These are phyloP conservation scores for Gryllus longicercus DNA, from an alignment of 2,888 invertebrate species.

Conservation along the genomic window DNA sequence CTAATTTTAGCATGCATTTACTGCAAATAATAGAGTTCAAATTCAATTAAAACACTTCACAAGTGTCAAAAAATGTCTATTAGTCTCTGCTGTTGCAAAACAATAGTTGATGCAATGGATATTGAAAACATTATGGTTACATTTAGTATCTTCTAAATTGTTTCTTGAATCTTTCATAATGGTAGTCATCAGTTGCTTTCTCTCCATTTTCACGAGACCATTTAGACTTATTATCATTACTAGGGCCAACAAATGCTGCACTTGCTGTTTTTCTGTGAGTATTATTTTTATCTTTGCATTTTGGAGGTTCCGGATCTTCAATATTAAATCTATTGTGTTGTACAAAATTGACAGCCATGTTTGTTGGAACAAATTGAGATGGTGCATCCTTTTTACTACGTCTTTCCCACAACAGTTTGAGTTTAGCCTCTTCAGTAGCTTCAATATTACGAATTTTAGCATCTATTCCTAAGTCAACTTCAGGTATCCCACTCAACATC, in stretches of 20 bases:
- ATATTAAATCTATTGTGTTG: constrained; percentile 96
- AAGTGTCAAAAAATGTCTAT: no score
- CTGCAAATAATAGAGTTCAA: no score
- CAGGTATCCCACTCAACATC: constrained; percentile 99
- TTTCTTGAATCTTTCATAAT: constrained; percentile 94
- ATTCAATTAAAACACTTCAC: no score
- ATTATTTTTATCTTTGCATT: constrained; percentile 45
- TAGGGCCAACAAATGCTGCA: constrained; percentile 39
- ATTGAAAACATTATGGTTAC: not conserved
- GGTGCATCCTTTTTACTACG: constrained; percentile 89
- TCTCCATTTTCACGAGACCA: constrained; percentile 63
- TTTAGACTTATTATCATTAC: constrained; percentile 36
- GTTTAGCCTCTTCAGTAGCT: constrained; percentile 97
- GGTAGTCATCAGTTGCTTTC: constrained; percentile 94
- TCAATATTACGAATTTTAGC: constrained; percentile 98
- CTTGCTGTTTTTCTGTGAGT: constrained; percentile 49
- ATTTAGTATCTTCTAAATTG: constrained; percentile 81
- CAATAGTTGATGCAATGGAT: not conserved
- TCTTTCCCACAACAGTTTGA: constrained; percentile 82
- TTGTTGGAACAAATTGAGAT: constrained; percentile 93
- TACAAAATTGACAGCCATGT: constrained; percentile 97
- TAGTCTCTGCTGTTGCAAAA: no score
- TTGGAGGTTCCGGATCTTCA: constrained; percentile 62
- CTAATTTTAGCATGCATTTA: no score
- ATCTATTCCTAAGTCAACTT: constrained; percentile 98